Percentiles rank a stretch among this genome's conserved stretches.
phyloP scores from a whole-genome alignment of 2,113 vertebrate species.

The Cephalopterus ornatus region DNA sequence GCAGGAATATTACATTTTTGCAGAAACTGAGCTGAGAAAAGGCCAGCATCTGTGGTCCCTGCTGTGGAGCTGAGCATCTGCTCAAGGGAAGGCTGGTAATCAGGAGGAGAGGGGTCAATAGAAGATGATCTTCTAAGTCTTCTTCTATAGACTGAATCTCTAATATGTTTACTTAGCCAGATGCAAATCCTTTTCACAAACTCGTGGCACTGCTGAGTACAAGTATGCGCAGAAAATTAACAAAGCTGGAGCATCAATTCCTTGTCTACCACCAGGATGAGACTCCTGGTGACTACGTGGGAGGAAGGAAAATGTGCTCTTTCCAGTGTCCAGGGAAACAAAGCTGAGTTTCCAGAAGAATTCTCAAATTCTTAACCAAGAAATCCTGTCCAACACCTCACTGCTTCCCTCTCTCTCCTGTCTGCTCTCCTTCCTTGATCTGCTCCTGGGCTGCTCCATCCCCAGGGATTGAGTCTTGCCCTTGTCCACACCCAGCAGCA shows the following conservation, averaged over 20 bases:
- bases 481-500: not conserved
- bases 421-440: not conserved
- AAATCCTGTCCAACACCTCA: not conserved
- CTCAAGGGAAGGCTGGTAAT: constrained; percentile 14
- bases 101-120: constrained; percentile 32
- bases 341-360: not conserved
- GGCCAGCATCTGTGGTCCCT: not conserved
- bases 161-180: constrained; percentile 48
- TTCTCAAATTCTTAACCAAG: not conserved
- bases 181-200: not conserved
- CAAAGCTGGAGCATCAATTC: not conserved
- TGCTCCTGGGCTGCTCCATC: not conserved
- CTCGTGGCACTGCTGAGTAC: not conserved
- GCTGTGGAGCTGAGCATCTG: constrained; percentile 7
- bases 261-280: not conserved
- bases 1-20: constrained; percentile 4
- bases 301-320: not conserved
- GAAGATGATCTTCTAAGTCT: constrained; percentile 35
- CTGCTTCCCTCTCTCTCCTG: not conserved
- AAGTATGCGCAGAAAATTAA: not conserved
- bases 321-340: not conserved
- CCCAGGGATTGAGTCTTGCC: not conserved
- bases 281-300: not conserved
- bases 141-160: constrained; percentile 7
- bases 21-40: constrained; percentile 26